A percentile compares a stretch with the other conserved stretches of the same genome.
These are phyloP conservation scores for Ornithoptera alexandrae DNA, from an alignment of 2,888 invertebrate species.

Conservation along the genomic window DNA sequence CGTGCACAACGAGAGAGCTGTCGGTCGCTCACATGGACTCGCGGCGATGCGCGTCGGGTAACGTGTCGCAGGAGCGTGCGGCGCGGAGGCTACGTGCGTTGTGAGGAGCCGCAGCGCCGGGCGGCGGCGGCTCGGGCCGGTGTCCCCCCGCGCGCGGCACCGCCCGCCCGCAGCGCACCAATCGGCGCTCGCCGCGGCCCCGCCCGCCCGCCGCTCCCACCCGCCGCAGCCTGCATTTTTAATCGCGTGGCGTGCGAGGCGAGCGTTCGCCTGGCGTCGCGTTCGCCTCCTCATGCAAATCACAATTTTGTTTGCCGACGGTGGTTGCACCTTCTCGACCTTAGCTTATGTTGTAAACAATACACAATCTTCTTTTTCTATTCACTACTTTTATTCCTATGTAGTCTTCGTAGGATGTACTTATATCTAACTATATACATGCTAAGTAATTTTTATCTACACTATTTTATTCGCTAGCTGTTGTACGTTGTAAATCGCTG, in stretches of 20 bases:
- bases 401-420: constrained; percentile 1
- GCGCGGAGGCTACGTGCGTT: constrained; percentile 75
- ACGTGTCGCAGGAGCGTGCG: constrained; percentile 71
- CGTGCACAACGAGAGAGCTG: constrained; percentile 73
- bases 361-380: constrained; percentile 36
- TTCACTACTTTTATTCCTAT: constrained; percentile 36
- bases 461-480: background rate
- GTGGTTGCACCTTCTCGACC: constrained; percentile 62
- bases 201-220: constrained; percentile 62
- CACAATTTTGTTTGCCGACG: constrained; percentile 76
- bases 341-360: constrained; percentile 63
- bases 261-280: constrained; percentile 62
- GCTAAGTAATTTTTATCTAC: background rate
- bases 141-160: constrained; percentile 48
- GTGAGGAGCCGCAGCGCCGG: constrained; percentile 67
- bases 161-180: constrained; percentile 44
- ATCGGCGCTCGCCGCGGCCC: constrained; percentile 52
- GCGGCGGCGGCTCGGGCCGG: constrained; percentile 55
- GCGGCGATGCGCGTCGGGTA: constrained; percentile 65
- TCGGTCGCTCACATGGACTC: constrained; percentile 78
- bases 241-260: constrained; percentile 72
- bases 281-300: constrained; percentile 66
- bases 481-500: background rate
- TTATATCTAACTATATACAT: constrained; percentile 3
- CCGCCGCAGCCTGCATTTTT: constrained; percentile 75